phyloP scores from a whole-genome alignment of 2,113 vertebrate species.

The Eulemur rufifrons region DNA sequence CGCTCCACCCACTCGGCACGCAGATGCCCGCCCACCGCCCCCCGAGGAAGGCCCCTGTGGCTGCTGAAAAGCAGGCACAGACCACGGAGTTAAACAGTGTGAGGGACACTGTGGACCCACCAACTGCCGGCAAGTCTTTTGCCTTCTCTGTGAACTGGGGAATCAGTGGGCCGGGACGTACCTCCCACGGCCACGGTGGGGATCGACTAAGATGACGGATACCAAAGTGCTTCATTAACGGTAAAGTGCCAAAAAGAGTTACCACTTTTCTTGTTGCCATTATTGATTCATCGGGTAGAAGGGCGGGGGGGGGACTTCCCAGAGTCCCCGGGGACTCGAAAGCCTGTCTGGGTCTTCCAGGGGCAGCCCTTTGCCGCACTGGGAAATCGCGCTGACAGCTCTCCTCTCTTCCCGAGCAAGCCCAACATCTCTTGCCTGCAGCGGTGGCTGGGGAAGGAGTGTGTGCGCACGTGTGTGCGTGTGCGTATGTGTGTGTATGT shows the following conservation, averaged over 20 bases:
- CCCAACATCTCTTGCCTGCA: neutral
- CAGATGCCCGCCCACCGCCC: rapidly evolving
- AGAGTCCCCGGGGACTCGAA: neutral
- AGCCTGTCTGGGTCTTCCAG: neutral
- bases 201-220: neutral
- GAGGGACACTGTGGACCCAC: rapidly evolving
- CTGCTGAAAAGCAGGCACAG: neutral
- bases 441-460: neutral
- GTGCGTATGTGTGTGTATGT: neutral
- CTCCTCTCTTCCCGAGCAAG: neutral
- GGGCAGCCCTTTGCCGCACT: neutral
- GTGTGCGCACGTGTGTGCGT: neutral
- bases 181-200: neutral
- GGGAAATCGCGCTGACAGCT: neutral
- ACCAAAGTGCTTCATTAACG: neutral
- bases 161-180: neutral
- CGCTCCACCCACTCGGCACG: neutral
- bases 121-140: neutral
- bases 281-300: neutral
- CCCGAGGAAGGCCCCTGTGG: neutral
- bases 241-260: neutral
- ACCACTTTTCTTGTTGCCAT: neutral
- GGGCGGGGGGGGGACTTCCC: neutral
- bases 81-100: rapidly evolving
- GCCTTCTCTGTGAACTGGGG: neutral